Conservation (phyloP, 1,140 invertebrate species). For the Cydia fagiglandana region DNA sequence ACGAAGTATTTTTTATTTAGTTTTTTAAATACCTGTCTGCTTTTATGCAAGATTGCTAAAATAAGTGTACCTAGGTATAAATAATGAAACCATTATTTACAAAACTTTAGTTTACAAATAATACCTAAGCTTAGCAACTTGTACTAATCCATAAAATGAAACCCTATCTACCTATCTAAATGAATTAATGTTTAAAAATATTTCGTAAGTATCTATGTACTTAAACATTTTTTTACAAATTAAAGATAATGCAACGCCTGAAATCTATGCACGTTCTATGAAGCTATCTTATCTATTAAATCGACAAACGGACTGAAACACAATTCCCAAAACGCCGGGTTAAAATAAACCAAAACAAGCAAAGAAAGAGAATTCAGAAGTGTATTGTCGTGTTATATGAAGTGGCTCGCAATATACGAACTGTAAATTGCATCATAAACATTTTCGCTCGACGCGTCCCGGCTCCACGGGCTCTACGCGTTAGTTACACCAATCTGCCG, state of each 20-base stretch:
- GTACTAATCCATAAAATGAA: too few relatives aligned
- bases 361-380: slow-evolving; percentile 49
- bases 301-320: neutral
- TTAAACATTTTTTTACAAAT: neutral
- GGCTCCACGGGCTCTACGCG: slow-evolving; percentile 47
- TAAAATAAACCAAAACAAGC: slow-evolving; percentile 39
- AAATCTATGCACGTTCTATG: neutral
- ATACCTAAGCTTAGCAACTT: too few relatives aligned
- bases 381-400: slow-evolving; percentile 59
- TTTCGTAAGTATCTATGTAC: too few relatives aligned
- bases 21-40: neutral
- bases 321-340: slow-evolving; percentile 33
- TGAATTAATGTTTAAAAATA: too few relatives aligned
- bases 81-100: too few relatives aligned
- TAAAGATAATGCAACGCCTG: neutral
- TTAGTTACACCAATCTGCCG: slow-evolving; percentile 52
- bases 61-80: too few relatives aligned
- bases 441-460: slow-evolving; percentile 46
- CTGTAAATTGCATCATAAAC: slow-evolving; percentile 75
- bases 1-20: neutral
- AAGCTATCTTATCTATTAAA: neutral
- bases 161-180: too few relatives aligned
- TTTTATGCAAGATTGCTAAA: too few relatives aligned
- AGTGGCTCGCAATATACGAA: slow-evolving; percentile 66
- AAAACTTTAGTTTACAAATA: too few relatives aligned